Base-by-base conservation (phyloP, 64 coral and sea anemone genomes). In the Pocillopora verrucosa region DNA sequence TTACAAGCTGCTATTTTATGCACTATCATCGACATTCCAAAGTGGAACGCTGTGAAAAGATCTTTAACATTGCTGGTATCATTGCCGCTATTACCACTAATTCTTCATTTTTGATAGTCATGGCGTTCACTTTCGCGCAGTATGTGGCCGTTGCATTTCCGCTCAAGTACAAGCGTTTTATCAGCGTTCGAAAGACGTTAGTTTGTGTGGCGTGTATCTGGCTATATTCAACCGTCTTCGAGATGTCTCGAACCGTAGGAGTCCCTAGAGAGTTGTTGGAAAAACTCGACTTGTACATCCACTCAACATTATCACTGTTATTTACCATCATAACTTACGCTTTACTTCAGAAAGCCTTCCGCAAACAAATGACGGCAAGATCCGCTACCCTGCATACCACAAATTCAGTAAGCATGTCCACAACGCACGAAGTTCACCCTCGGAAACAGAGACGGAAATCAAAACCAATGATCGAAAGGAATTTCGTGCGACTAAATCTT, bases 401-500 rank as follows among this genome's bases (percentile, higher is more conserved):
- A 34, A 59, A 65, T 6, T 24, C 60, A 11, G 16, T 65, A 22
- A 16, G 69, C 82, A 17, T 15, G 82, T 25, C 65, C 7, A 62
- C 36, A 57, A 5, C 1, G 26, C 57, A 2, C 1, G n/a, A 2
- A 34, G 10, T 22, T n/a, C 13, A 58, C 16, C 11, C 16, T n/a
- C 34, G 36, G 24, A 45, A 13, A 13, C 12, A 24, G 22, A 51
- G 16, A 82, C 64, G 41, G 60, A 51, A 17, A 85, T 25, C 20
- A 77, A 76, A 81, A n/a, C 62, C 67, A 41, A 61, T 63, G 19
- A 36, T 92, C 1, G 90, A 96, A 62, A 89, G 24, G 34, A 86
- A 89, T 22, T 96, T 96, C 76, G 89, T 96, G 22, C n/a, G 75
- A 22, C 65, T 96, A 59, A 96, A 96, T 63, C 72, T 92, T 34